Percentiles rank a stretch among this genome's conserved stretches.
These are phyloP conservation scores for Eudemis profundana DNA, from an alignment of 2,888 invertebrate species.

Conservation along the genomic window DNA sequence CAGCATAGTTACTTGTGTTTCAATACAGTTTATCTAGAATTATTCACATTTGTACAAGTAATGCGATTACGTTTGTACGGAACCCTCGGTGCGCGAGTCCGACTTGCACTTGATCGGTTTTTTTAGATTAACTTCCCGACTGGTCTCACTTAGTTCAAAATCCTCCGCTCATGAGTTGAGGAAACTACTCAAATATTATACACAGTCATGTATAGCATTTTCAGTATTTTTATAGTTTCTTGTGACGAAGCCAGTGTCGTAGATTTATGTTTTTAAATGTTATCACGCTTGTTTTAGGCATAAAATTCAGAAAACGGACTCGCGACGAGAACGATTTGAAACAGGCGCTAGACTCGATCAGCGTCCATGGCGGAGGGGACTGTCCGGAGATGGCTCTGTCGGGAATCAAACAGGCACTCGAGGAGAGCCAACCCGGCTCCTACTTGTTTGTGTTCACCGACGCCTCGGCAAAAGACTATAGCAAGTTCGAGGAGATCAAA, in stretches of 20 bases:
- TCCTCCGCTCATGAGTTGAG: no score
- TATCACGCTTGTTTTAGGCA: constrained; percentile 6
- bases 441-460: constrained; percentile 59
- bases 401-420: constrained; percentile 52
- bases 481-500: constrained; percentile 43
- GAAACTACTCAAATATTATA: no score
- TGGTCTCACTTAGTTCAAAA: no score
- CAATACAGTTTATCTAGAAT: no score
- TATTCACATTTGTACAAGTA: no score
- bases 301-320: background rate
- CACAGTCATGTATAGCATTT: no score
- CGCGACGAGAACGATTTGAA: constrained; percentile 21
- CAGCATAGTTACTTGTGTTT: no score
- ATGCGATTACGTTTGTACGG: no score
- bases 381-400: constrained; percentile 54
- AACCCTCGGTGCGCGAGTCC: no score
- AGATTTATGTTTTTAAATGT: no score
- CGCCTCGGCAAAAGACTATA: constrained; percentile 54
- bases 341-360: constrained; percentile 12
- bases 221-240: background rate
- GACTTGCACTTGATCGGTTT: no score
- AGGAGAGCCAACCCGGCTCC: constrained; percentile 52
- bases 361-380: constrained; percentile 35
- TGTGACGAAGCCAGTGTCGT: background rate
- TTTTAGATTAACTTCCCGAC: no score